Base-by-base conservation (phyloP, 2,888 invertebrate genomes). In the Catocala nupta region DNA sequence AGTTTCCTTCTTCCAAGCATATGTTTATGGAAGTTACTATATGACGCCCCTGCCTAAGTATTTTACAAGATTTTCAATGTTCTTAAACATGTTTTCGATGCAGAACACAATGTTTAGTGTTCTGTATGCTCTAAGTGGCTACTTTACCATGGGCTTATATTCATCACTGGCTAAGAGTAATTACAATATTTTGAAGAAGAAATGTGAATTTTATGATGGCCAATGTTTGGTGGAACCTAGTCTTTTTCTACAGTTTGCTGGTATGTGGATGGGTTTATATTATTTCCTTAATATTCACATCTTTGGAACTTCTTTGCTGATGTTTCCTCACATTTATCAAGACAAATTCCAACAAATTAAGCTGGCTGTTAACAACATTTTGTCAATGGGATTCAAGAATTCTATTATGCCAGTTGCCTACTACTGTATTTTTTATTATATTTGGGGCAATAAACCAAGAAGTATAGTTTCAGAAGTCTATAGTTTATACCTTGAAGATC, bases 281-380 rank as follows among this genome's bases (percentile, higher is more conserved):
- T 94, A 95, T 76, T 96, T 96, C 73, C 68, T 95, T 1, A 95
- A 94, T 76, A 92, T 95, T 9, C 95, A 95, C 73, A 89, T 95
- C 45, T 91, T 95, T 53, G 94, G 95, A 25, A 84, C 90, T 9
- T 94, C 95, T 67, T 90, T 95, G 70, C 89, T 97, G 0, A 90
- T 95, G 34, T 97, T 97, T 82, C 96, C 97, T 8, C 95, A 96
- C n/a, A 94, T 97, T 12, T 96, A 96, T 67, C 96, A 96, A 85
- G 95, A 95, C 49, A 97, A 96, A 82, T 95, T 96, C 70, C 93
- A 96, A 5, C 96, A 96, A 80, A 93, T 97, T 13, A 96, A 96
- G 80, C 88, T 95, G 36, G 92, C 95, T 0, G 81, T 97, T 7
- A 90, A 91, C 53, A 85, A 91, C 3, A 92, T 96, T 42, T 72